Conservation (phyloP, 2,797 vertebrate genomes). For the Darevskia mixta region DNA sequence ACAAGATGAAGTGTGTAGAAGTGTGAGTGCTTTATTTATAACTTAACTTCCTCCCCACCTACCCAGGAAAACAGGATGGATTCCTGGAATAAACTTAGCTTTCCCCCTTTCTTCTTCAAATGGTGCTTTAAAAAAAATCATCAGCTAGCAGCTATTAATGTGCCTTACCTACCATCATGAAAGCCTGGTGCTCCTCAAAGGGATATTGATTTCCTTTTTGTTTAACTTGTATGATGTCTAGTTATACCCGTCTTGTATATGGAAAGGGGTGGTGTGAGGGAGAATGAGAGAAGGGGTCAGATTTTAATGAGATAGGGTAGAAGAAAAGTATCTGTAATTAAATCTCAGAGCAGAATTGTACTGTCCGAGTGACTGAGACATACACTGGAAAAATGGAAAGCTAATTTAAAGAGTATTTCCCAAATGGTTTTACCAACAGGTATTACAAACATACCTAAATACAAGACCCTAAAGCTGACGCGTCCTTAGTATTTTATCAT, state of each 20-base stretch:
- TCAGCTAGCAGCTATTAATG: background rate
- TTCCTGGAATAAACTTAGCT: conserved; percentile 14
- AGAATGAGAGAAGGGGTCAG: background rate
- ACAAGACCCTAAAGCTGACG: background rate
- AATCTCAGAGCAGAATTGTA: conserved; percentile 17
- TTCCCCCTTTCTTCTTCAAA: background rate
- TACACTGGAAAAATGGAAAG: conserved; percentile 7
- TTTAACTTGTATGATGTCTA: conserved; percentile 2
- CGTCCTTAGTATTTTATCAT: background rate
- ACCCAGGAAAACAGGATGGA: background rate
- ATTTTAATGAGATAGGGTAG: conserved; percentile 19
- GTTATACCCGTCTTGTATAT: conserved; percentile 12
- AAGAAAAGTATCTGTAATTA: conserved; percentile 22
- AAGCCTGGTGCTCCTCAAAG: conserved; percentile 21
- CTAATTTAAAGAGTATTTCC: conserved; percentile 19
- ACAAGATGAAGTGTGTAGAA: background rate
- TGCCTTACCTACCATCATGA: background rate
- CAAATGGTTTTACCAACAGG: background rate
- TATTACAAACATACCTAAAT: background rate
- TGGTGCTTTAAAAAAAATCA: background rate
- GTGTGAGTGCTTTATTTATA: background rate
- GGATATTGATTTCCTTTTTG: conserved; percentile 10
- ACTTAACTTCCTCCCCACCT: background rate
- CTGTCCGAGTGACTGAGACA: background rate
- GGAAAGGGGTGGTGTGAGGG: background rate